These are phyloP conservation scores for Heloderma charlesbogerti DNA, from an alignment of 2,113 vertebrate genomes.

Conservation along the genomic window DNA sequence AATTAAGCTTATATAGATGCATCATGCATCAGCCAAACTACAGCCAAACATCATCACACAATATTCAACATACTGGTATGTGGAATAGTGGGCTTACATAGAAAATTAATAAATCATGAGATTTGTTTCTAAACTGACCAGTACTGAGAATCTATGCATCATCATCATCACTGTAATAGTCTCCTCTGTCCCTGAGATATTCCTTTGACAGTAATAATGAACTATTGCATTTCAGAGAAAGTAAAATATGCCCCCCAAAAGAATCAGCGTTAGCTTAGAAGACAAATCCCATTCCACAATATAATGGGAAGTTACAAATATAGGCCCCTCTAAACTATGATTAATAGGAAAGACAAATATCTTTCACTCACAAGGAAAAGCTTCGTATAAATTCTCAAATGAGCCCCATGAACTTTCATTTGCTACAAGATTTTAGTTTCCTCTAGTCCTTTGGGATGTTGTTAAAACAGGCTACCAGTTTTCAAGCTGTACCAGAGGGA, in stretches of 20 bases:
- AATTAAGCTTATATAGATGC: background rate
- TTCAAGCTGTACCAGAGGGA: too few relatives aligned
- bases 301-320: background rate
- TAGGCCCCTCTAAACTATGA: background rate
- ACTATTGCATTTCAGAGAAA: too few relatives aligned
- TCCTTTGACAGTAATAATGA: background rate
- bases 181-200: background rate
- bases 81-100: fast-evolving
- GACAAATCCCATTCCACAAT: too few relatives aligned
- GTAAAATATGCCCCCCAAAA: background rate
- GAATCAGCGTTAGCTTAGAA: background rate
- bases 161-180: background rate
- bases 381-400: background rate
- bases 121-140: background rate
- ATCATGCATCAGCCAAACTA: background rate
- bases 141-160: background rate
- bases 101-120: background rate
- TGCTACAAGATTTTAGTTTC: background rate
- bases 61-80: background rate
- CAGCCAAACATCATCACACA: background rate
- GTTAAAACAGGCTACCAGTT: too few relatives aligned
- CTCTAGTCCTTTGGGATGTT: background rate
- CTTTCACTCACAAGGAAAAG: background rate
- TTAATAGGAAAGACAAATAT: background rate
- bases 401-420: background rate